Base-by-base conservation (phyloP, 2,113 vertebrate species). In the Sterna hirundo region DNA sequence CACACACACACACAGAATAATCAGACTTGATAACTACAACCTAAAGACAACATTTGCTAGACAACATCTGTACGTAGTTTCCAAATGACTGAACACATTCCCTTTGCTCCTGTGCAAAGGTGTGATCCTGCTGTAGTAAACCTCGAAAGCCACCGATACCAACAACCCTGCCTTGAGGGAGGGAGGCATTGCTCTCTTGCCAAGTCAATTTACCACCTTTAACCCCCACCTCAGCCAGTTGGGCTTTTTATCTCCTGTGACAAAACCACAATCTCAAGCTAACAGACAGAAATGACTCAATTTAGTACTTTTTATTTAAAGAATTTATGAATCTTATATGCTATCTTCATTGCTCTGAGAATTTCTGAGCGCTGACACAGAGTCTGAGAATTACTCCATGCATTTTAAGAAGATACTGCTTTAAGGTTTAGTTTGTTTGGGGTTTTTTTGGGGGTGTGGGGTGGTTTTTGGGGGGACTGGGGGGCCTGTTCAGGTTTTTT, bases 381-480 rank as follows among this genome's bases (percentile, higher is more conserved):
- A 46, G 12, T 19, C 23, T 58, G 25, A 76, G 29, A 62, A 88
- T 51, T 32, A 83, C 1, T 49, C 47, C 13, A 51, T 26, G 19
- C 38, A n/a, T 47, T 86, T 81, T 25, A 75, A 72, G 30, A 60
- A 4, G 4, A 44, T 3, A 78, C 1, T 22, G 1, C 5, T 57
- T 82, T 16, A 49, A 20, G 5, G 34, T 25, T 94, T 23, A 55
- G 13, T 17, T 51, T 30, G 3, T 13, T 7, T 83, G 1, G 11
- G 4, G 0, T 2, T 25, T 32, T 74, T 25, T 5, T 7, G 6
- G 60, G 27, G 23, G 16, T 15, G 29, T 16, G 5, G 21, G 11
- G 15, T 55, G 23, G 13, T 15, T 75, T 52, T 13, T 1, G 2
- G 3, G 6, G 3, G 7, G 23, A 13, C 4, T 13, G 30, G 12